Base-by-base conservation (phyloP, 2,797 vertebrate species). In the Sebastes steindachneri region DNA sequence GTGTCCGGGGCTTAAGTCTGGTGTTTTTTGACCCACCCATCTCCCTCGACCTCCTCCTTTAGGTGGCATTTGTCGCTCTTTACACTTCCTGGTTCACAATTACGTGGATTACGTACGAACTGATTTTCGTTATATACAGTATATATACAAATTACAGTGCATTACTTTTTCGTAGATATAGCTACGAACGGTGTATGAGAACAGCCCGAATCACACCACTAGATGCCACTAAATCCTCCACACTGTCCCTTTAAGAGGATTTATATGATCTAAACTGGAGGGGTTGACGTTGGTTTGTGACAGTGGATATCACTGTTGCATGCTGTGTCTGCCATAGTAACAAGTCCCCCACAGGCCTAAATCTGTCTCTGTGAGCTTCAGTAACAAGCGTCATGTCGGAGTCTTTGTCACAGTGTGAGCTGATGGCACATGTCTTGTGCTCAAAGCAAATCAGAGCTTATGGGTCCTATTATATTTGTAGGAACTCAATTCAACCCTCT, bases 301-400 rank as follows among this genome's bases (percentile, higher is more conserved):
- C 79, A 65, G 77, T 9, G 11, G 28, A 57, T 59, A 48, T 81
- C 58, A 58, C 41, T 53, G 76, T 74, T 68, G 54, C 71, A 75
- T 58, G 81, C 68, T 71, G 41, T 68, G 31, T 70, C 73, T 87
- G 77, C 63, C 71, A 75, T 11, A 80, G 70, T 75, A 79, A 82
- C 68, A 83, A 77, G 63, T 73, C 58, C 67, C 26, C 68, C 69
- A 48, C 51, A 84, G 65, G 64, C 55, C 69, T 67, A 77, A 86
- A 85, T 85, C 37, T 90, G 77, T 81, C 82, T 69, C 65, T 48
- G 68, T 57, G 87, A 82, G 79, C 55, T 59, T 63, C 48, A 51
- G 70, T 82, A 83, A 79, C 79, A 68, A 82, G 77, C 72, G 15
- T 35, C 54, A 17, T 31, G 69, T 63, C 71, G 25, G 59, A 79